phyloP scores from a whole-genome alignment of 2,113 vertebrate species.

The Oncorhynchus kisutch region DNA sequence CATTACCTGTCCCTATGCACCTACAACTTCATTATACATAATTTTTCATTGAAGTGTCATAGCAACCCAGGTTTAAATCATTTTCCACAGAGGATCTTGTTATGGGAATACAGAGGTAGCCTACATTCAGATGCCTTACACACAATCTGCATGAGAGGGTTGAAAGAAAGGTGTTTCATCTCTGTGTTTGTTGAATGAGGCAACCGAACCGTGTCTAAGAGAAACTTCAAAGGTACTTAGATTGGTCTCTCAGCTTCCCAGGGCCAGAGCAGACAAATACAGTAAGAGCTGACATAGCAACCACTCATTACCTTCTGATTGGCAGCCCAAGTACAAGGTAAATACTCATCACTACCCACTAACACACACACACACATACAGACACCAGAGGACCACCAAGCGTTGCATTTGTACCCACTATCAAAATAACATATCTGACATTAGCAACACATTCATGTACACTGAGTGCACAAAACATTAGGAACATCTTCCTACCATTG shows the following conservation, averaged over 20 bases:
- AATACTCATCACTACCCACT: slow-evolving; percentile 1
- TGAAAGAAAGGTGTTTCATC: background rate
- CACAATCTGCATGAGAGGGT: no score
- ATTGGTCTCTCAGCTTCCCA: slow-evolving; percentile 22
- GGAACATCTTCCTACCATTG: no score
- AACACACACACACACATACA: background rate
- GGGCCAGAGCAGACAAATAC: slow-evolving; percentile 11
- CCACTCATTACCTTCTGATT: slow-evolving; percentile 59
- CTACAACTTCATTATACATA: background rate
- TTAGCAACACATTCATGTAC: no score
- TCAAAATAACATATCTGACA: no score
- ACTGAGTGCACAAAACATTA: no score
- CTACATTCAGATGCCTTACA: background rate
- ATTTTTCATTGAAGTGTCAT: background rate
- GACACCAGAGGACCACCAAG: background rate
- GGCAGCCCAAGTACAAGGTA: slow-evolving; percentile 38
- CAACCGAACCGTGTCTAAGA: background rate
- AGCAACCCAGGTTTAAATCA: background rate
- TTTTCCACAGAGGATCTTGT: background rate
- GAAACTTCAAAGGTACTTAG: slow-evolving; percentile 27
- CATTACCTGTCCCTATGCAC: no score
- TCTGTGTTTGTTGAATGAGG: slow-evolving; percentile 1
- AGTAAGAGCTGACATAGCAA: slow-evolving; percentile 44
- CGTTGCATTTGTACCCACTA: background rate
- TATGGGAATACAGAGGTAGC: background rate